These are phyloP conservation scores for Micrasema minimum DNA, from an alignment of 1,140 invertebrate species.

Conservation along the genomic window DNA sequence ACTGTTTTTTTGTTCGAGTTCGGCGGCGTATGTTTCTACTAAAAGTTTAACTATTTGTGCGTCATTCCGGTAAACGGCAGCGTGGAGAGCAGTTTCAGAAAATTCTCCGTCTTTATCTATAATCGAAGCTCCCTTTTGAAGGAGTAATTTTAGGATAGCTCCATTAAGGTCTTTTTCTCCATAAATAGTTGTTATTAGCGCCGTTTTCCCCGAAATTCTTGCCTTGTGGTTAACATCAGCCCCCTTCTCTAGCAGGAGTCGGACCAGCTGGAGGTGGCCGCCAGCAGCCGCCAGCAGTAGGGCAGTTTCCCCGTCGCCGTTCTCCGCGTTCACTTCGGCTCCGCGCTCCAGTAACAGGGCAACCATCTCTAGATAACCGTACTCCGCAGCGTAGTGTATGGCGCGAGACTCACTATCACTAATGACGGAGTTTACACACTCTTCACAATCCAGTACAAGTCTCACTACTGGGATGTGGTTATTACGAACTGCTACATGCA, in stretches of 20 bases:
- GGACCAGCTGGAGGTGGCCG: background rate
- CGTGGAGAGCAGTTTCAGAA: no score
- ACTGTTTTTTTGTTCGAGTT: no score
- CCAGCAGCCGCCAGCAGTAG: background rate
- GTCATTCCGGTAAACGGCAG: no score
- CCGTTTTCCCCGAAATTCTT: background rate
- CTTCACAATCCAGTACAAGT: background rate
- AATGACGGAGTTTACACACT: background rate
- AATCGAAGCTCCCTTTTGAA: no score
- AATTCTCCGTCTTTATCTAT: no score
- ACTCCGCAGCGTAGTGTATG: background rate
- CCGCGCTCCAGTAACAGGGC: background rate
- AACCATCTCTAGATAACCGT: background rate
- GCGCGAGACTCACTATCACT: background rate
- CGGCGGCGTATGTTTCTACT: no score
- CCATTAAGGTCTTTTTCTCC: no score
- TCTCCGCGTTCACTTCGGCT: background rate
- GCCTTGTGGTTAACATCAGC: conserved; percentile 4
- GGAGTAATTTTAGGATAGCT: no score
- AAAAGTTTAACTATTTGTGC: no score
- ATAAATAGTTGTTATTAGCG: background rate
- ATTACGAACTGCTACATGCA: background rate
- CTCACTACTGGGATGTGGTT: background rate
- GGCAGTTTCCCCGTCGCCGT: background rate
- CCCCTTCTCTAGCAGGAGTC: background rate